Base-by-base conservation (phyloP, 2,797 vertebrate species). In the Arctocebus calabarensis region DNA sequence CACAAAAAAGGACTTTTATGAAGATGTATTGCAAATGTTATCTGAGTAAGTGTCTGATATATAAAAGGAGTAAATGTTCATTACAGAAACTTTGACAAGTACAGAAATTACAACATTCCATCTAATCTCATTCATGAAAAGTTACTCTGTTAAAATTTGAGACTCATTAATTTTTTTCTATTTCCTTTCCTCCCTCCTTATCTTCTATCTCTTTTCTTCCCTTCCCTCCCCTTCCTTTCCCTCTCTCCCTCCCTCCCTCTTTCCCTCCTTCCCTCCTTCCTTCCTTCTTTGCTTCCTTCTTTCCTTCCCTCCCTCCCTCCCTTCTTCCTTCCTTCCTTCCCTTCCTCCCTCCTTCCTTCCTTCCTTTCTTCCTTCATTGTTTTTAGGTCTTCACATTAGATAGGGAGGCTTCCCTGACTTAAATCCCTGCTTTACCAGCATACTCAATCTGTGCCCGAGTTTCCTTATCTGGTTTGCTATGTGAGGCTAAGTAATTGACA, bases 11-110 rank as follows among this genome's bases (percentile, higher is more conserved):
- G 97, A 98, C 5, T 99, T 99, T 98, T 99, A 98, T 98, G 97
- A 97, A 12, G 92, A 99, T 37, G 75, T 99, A 90, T 97, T 99
- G 97, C 97, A 99, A 55, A 98, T 98, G 92, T 99, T 99, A 98
- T 98, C 99, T 94, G 95, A 98, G 99, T 99, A 97, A 99, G 99
- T 98, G 59, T 92, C 61, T 88, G 66, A 82, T 82, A 64, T 43
- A 45, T 86, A 27, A 71, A 89, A 61, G 12, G 68, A 37, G 57
- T 32, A 84, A 82, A 7, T 82, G 17, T 81, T 92, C 17, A 77
- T n/a, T 94, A 32, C 55, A 89, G 83, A 95, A 92, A 96, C 17
- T 64, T 37, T 43, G 52, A 79, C 79, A 95, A 73, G 19, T n/a
- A 23, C 14, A 79, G 45, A 83, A 87, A 57, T 78, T 48, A 68